These are phyloP conservation scores for Caenorhabditis sp. DNA, from an alignment of 2,888 invertebrate species.

Conservation along the genomic window DNA sequence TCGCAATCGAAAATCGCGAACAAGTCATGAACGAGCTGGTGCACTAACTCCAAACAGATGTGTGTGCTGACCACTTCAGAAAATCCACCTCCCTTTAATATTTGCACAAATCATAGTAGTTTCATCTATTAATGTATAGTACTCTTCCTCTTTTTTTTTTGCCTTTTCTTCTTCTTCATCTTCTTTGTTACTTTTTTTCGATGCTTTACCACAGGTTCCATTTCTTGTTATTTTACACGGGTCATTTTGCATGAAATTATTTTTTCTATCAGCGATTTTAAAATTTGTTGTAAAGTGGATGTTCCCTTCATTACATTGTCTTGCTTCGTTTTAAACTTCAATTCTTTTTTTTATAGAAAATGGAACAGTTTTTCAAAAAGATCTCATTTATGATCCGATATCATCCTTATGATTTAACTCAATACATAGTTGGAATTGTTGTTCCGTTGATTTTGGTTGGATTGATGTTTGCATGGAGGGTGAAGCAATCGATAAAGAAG, in stretches of 20 bases:
- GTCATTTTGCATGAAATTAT: conserved; percentile 6
- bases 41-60: background rate
- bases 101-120: background rate
- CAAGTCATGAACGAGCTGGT: background rate
- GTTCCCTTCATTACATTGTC: background rate
- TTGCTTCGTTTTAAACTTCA: background rate
- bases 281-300: background rate
- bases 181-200: conserved; percentile 1
- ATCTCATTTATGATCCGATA: background rate
- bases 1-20: background rate
- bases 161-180: conserved; percentile 5
- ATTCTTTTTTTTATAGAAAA: background rate
- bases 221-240: conserved; percentile 4
- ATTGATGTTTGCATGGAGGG: conserved; percentile 45
- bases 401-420: conserved; percentile 10
- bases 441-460: conserved; percentile 37
- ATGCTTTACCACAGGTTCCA: background rate
- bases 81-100: background rate
- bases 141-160: conserved; percentile 6
- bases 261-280: too few species aligned
- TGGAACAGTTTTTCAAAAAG: background rate
- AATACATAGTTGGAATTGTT: conserved; percentile 9
- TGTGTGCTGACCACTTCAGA: background rate
- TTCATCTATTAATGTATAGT: conserved; percentile 7
- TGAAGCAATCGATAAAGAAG: conserved; percentile 37